Evolutionary conservation across 2,888 invertebrate species (phyloP).

Genomic region (Andrena chrysosceles): DNA sequence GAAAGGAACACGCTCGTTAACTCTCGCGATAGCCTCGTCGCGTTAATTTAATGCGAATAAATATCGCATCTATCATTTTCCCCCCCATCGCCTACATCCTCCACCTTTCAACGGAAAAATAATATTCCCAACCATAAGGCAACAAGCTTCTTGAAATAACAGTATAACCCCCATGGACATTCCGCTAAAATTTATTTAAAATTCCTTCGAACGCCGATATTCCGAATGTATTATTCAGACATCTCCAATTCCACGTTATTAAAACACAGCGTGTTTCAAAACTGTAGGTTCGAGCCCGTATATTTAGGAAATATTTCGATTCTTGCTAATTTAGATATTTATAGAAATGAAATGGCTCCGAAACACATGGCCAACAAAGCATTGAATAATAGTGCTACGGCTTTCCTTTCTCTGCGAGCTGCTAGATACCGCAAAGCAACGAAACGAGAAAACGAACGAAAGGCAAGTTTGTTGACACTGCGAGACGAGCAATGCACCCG

Average conservation of each 20-base stretch:
- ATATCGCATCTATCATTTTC: constrained; percentile 48
- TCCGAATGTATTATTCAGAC: too few species aligned
- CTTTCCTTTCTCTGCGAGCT: constrained; percentile 7
- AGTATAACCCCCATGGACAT: background rate
- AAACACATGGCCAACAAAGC: background rate
- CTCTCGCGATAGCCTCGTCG: constrained; percentile 19
- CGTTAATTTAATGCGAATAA: constrained; percentile 56
- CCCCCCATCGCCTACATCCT: background rate
- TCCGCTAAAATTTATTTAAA: constrained; percentile 10
- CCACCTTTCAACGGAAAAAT: constrained; percentile 16
- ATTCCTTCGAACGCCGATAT: background rate
- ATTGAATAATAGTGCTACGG: too few species aligned
- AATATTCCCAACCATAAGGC: constrained; percentile 36
- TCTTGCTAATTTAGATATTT: too few species aligned
- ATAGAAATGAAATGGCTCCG: too few species aligned
- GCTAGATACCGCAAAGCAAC: background rate
- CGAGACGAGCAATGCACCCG: constrained; percentile 36
- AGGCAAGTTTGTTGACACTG: constrained; percentile 64
- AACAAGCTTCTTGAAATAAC: constrained; percentile 22
- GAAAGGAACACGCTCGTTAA: constrained; percentile 45
- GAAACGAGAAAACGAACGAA: constrained; percentile 26
- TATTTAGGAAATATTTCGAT: too few species aligned
- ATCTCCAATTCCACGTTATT: too few species aligned
- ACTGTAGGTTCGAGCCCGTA: too few species aligned
- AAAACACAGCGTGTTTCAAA: too few species aligned